Conservation (phyloP, 2,113 vertebrate species). For the Drymodes brunneopygia region DNA sequence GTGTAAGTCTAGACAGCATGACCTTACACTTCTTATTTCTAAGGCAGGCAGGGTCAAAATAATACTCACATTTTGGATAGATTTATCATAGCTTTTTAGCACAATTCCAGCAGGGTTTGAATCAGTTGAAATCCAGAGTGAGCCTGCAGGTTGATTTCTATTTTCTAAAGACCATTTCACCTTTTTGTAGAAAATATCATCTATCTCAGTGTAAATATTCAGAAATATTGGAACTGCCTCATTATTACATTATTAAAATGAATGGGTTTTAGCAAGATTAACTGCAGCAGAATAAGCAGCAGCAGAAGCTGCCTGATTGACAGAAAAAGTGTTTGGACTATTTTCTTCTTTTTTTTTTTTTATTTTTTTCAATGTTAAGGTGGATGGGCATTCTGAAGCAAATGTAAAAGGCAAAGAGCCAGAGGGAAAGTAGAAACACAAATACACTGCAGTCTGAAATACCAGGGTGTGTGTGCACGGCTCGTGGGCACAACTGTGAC, state of each 20-base stretch:
- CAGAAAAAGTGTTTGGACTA: not conserved
- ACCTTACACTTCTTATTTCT: not conserved
- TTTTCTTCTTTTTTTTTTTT: not conserved
- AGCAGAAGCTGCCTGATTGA: not conserved
- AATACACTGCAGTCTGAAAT: conserved; percentile 27
- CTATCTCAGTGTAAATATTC: not conserved
- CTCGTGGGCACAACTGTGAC: conserved; percentile 10
- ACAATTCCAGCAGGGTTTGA: not conserved
- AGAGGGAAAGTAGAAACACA: conserved; percentile 37
- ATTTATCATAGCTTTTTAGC: not conserved
- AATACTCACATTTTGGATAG: not conserved
- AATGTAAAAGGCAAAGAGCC: conserved; percentile 41
- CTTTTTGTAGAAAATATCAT: not conserved
- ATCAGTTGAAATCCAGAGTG: not conserved
- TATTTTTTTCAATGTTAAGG: not conserved
- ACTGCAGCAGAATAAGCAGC: not conserved
- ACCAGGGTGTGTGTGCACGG: not conserved
- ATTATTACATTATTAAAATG: not conserved
- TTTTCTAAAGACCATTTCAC: not conserved
- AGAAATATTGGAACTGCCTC: not conserved
- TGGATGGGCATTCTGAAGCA: conserved; percentile 17
- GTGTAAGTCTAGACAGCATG: not conserved
- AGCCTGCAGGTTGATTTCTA: not conserved
- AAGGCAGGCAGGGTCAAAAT: not conserved
- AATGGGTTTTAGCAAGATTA: not conserved